Conservation (phyloP, 2,888 invertebrate genomes). For the Drosophila trichaetosa region DNA sequence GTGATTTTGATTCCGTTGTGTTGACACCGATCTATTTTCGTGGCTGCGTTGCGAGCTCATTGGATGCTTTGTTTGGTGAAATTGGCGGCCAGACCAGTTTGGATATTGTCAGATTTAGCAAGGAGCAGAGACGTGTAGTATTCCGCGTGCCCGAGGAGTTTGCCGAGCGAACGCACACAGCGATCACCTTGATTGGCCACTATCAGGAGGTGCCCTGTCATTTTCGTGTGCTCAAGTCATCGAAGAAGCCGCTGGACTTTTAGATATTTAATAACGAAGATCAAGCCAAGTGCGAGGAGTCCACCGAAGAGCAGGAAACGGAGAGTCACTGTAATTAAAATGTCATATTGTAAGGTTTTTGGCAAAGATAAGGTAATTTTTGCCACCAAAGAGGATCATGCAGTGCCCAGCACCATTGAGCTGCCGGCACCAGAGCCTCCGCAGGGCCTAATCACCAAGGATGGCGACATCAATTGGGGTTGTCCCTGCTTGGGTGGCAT, state of each 20-base stretch:
- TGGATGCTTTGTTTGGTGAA: slow-evolving; percentile 87
- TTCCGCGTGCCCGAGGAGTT: slow-evolving; percentile 86
- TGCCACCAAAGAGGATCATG: slow-evolving; percentile 92
- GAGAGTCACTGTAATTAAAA: slow-evolving; percentile 24
- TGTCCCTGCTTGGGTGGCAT: slow-evolving; percentile 99
- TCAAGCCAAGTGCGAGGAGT: slow-evolving; percentile 22
- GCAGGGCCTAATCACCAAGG: slow-evolving; percentile 92
- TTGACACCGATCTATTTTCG: slow-evolving; percentile 86
- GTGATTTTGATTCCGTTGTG: slow-evolving; percentile 81
- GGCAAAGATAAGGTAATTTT: slow-evolving; percentile 94
- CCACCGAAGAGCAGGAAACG: neutral
- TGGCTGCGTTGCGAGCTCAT: slow-evolving; percentile 86
- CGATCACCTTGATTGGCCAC: slow-evolving; percentile 86
- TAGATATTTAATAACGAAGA: slow-evolving; percentile 18
- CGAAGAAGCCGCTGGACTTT: slow-evolving; percentile 71
- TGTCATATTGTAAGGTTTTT: slow-evolving; percentile 85
- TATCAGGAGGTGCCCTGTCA: slow-evolving; percentile 86
- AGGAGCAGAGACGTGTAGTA: slow-evolving; percentile 85
- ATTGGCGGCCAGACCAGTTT: slow-evolving; percentile 86
- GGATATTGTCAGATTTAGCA: slow-evolving; percentile 87
- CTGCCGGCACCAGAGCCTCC: slow-evolving; percentile 91
- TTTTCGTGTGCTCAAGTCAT: slow-evolving; percentile 86
- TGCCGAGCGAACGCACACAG: slow-evolving; percentile 87
- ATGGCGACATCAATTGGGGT: slow-evolving; percentile 97
- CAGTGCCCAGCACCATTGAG: slow-evolving; percentile 89